Base-by-base conservation (phyloP, 1,140 invertebrate genomes). In the Diorhabda elongata region DNA sequence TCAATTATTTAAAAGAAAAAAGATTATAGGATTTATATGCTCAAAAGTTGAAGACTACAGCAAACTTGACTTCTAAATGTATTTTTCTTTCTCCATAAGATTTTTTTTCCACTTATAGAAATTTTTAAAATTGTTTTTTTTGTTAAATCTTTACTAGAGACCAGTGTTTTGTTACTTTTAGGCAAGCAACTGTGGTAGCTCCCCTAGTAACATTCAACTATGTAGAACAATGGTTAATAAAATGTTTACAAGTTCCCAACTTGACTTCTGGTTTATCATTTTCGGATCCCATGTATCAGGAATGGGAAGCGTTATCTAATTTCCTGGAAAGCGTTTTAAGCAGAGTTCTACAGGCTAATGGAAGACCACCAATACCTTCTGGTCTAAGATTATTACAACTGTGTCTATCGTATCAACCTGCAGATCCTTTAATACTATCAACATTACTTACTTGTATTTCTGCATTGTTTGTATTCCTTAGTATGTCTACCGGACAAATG, bases 381-480 rank as follows among this genome's bases (percentile, higher is more conserved):
- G 80, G 80, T 45, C 66, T 81, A 81, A 93, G 87, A 57, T 82
- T 96, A 11, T 81, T 96, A 43, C 89, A 93, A 79, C 82, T 89
- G 58, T 94, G 92, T 76, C 83, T 97, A 42, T 83, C 85, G 42
- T 88, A 91, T 75, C 85, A 91, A 64, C 92, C 92, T 0, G 84
- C 85, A 26, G 89, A 93, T 82, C 88, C 92, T 8, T 83, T 94
- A 60, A 85, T 96, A 42, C 81, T 94, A 8, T 96, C 93, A 1
- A 87, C 90, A 61, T 79, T 95, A 52, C 82, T 97, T 2, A 96
- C 95, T 0, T 94, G 93, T 79, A 92, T 97, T 67, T 96, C 94
- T 11, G 91, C 93, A 0, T 84, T 97, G 1, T 95, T 96, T 79
- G 91, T 95, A 6, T 96, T 96, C 80, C 84, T 97, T 11, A 93